Base-by-base conservation (phyloP, 2,888 invertebrate genomes). In the Apotomis capreana region DNA sequence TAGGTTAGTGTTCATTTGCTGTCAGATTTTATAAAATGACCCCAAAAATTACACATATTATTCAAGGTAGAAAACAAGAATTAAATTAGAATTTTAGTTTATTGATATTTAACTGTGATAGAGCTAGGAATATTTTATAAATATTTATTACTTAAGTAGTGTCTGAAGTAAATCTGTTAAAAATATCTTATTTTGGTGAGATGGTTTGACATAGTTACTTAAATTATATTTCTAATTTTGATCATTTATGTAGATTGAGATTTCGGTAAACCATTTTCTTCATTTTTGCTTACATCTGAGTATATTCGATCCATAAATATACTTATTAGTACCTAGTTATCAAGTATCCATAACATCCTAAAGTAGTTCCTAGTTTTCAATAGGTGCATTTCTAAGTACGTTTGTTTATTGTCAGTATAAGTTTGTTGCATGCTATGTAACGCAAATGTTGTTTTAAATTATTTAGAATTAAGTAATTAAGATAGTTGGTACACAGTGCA, bases 31-130 rank as follows among this genome's bases (percentile, higher is more conserved):
- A 61, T 62, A 37, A 61, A 67, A 68, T 62, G 51, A 57, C 55
- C 36, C 57, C 40, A 36, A 37, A 65, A 65, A 54, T 60, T 46
- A 54, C 15, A 40, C 15, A 15, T 60, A 10, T 67, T 37, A 61
- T 61, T 44, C 26, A 13, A 62, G 37, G 12, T 67, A 62, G 69
- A 62, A 55, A 63, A 63, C n/a, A 12, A 64, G 51, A 40, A 52
- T 72, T 63, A 68, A 51, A 61, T 55, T 71, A 62, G 55, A 61
- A 51, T 79, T 78, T 76, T 82, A 83, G 82, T 81, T 80, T 87
- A 87, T 89, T 88, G 86, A 89, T 89, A 89, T 90, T 90, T 89
- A 89, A 88, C 92, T 92, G 92, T 93, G 92, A 93, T 93, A 92
- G 91, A 89, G 84, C 87, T 92, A 91, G 90, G 87, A 87, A 84